A percentile compares a stretch with the other conserved stretches of the same genome.
These are phyloP conservation scores for Marisa cornuarietis DNA, from an alignment of 1,140 invertebrate genomes.

Conservation along the genomic window DNA sequence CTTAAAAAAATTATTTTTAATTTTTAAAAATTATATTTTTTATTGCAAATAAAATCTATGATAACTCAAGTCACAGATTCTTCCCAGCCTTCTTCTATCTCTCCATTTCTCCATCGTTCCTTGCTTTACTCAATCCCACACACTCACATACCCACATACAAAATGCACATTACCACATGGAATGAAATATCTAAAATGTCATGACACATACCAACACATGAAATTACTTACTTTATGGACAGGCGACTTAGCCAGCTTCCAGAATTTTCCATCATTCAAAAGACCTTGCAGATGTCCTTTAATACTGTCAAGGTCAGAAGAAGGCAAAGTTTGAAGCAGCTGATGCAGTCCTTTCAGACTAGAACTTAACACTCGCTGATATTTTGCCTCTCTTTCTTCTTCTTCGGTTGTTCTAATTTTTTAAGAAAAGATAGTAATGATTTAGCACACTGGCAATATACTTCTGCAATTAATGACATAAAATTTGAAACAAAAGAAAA, in stretches of 20 bases:
- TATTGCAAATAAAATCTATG: background rate
- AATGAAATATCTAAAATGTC: background rate
- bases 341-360: conserved; percentile 76
- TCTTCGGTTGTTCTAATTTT: conserved; percentile 66
- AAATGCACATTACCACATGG: no score
- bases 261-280: conserved; percentile 75
- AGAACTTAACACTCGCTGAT: conserved; percentile 75
- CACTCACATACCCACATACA: background rate
- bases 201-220: background rate
- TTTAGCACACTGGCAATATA: background rate
- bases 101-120: no score
- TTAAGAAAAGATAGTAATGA: background rate
- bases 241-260: conserved; percentile 72
- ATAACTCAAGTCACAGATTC: background rate
- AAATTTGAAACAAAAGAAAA: no score
- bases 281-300: conserved; percentile 38
- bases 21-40: no score
- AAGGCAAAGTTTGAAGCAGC: conserved; percentile 60
- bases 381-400: conserved; percentile 80
- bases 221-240: conserved; percentile 39
- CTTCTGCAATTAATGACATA: no score
- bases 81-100: no score
- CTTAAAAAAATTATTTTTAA: background rate
- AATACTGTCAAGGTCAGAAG: conserved; percentile 27
- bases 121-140: no score